phyloP scores from a whole-genome alignment of 53 echinoderm and acorn worm species.

The Actinopyga echinites region DNA sequence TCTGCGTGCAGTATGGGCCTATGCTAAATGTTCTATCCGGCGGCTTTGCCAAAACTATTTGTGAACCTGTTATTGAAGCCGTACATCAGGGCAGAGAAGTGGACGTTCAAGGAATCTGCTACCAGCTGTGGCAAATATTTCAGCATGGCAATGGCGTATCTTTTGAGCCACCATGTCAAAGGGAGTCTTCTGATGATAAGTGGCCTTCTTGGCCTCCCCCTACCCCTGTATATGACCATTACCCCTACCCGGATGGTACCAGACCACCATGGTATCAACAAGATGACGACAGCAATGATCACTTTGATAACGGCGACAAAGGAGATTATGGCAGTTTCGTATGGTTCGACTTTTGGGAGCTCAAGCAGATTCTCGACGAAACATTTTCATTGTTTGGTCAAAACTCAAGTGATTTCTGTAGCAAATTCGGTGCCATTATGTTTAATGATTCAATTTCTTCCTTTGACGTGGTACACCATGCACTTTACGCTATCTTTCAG shows the following conservation, averaged over 20 bases:
- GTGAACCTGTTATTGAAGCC: conserved; percentile 18
- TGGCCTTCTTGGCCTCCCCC: background rate
- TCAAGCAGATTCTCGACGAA: background rate
- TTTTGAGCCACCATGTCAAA: background rate
- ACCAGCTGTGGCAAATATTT: background rate
- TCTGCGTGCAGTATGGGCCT: conserved; percentile 1
- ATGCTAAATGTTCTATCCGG: conserved; percentile 15
- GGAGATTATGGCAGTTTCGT: background rate
- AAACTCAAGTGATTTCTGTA: background rate
- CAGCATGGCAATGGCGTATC: background rate
- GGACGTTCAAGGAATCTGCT: background rate
- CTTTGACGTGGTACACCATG: conserved; percentile 3
- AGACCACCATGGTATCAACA: background rate
- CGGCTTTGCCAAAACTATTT: background rate
- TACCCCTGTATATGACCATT: too few species aligned
- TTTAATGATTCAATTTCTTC: conserved; percentile 15
- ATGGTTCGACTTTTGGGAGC: background rate
- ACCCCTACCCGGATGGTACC: too few species aligned
- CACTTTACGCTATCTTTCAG: background rate
- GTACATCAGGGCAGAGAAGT: background rate
- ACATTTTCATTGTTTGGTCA: background rate
- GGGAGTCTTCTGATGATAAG: too few species aligned
- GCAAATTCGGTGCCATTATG: background rate
- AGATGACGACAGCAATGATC: background rate
- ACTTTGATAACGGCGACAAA: background rate